Base-by-base conservation (phyloP, 2,888 invertebrate species). In the Polylopha cassiicola region DNA sequence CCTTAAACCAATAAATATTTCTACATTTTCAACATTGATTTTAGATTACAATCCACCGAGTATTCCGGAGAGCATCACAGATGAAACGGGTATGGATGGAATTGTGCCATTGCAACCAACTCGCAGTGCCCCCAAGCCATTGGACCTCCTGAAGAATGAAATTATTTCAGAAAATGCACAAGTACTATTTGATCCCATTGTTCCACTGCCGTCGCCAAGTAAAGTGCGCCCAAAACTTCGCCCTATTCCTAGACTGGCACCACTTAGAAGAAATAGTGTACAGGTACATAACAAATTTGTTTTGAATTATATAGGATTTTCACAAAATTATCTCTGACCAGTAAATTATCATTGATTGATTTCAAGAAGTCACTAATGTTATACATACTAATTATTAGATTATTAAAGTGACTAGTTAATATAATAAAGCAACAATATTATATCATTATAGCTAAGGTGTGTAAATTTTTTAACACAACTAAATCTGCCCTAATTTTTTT, bases 141-240 rank as follows among this genome's bases (percentile, higher is more conserved):
- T 79, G 44, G 74, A 77, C 4, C 43, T 76, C 5, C 48, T 82
- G 20, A 84, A 81, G 34, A 80, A 68, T 65, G 79, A 81, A 38
- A 77, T 82, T 3, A 82, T 80, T 61, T 80, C 82, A 4, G 84
- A 82, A 46, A 73, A 77, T 65, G 81, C 77, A 13, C 76, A 81
- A 60, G 80, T 77, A 1, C 54, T 78, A 4, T 86, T 86, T 62
- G 86, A 86, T 39, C 86, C 86, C 0, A 86, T 86, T 30, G 72
- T 86, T 4, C 86, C 85, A 2, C 63, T 88, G 28, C 89, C 87
- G 3, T 86, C 88, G 1, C 88, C 89, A 0, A 84, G 80, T 44
- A 92, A 92, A 73, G 89, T 89, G 30, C 81, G 93, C 2, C 86
- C 89, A 1, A 88, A 92, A 46, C 88, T 93, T 18, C 87, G 90